These are phyloP conservation scores for Dryobates pubescens DNA, from an alignment of 2,797 vertebrate species.

Conservation along the genomic window DNA sequence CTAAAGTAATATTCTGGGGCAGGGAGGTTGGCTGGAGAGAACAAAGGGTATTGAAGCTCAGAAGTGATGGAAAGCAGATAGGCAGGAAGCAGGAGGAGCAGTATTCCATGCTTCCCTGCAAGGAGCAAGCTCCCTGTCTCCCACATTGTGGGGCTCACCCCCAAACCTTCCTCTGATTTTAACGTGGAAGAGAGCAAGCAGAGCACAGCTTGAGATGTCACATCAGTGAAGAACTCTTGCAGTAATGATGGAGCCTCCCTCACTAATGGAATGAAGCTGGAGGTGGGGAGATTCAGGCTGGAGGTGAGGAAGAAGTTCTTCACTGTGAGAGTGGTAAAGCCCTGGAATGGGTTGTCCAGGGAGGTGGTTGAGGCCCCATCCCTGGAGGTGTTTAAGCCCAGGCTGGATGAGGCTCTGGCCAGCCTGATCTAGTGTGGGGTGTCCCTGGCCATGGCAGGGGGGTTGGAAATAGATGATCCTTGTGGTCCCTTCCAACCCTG, in stretches of 20 bases:
- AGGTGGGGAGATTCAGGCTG: no score
- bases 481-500: no score
- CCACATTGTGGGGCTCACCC: not conserved
- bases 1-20: not conserved
- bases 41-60: not conserved
- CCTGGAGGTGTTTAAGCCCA: no score
- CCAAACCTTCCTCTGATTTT: not conserved
- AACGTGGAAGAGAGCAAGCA: not conserved
- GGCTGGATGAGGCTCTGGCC: no score
- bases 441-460: no score
- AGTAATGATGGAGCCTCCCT: not conserved
- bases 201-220: rapidly evolving
- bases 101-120: not conserved
- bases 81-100: not conserved
- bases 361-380: no score
- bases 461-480: no score
- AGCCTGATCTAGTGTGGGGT: no score
- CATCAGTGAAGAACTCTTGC: not conserved
- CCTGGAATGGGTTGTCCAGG: no score
- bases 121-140: not conserved
- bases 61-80: not conserved
- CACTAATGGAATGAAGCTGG: no score
- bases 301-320: no score
- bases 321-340: no score
- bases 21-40: not conserved